Percentiles rank a stretch among this genome's conserved stretches.
These are phyloP conservation scores for Hypena proboscidalis DNA, from an alignment of 2,888 invertebrate genomes.

Conservation along the genomic window DNA sequence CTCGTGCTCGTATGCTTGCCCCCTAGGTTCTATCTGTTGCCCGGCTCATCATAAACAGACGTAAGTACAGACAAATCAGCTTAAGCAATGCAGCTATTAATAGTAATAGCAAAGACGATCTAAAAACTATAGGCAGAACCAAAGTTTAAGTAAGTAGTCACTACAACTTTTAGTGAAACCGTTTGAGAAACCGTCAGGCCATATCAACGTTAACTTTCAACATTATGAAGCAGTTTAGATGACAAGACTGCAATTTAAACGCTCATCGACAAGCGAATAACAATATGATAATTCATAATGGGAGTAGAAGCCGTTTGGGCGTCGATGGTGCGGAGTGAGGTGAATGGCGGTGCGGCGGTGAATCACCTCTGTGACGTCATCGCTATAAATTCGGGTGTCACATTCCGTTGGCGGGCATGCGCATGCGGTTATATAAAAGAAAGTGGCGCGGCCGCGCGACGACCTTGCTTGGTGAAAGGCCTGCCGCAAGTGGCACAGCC, in stretches of 20 bases:
- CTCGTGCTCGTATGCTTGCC: too few relatives aligned
- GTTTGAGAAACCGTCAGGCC: too few relatives aligned
- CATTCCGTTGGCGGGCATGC: conserved; percentile 71
- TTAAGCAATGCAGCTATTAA: too few relatives aligned
- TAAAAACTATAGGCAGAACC: too few relatives aligned
- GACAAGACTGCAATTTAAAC: background rate
- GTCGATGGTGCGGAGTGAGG: conserved; percentile 46
- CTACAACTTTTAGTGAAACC: too few relatives aligned
- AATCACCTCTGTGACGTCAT: conserved; percentile 79
- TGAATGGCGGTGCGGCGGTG: conserved; percentile 78
- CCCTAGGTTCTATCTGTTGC: too few relatives aligned
- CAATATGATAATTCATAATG: conserved; percentile 33
- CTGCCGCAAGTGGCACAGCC: conserved; percentile 80
- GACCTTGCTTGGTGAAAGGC: conserved; percentile 84
- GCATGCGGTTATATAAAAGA: conserved; percentile 79
- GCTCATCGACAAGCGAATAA: conserved; percentile 18
- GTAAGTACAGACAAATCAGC: too few relatives aligned
- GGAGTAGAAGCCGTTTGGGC: conserved; percentile 36
- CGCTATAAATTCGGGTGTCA: conserved; percentile 78
- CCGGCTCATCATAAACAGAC: too few relatives aligned
- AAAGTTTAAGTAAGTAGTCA: too few relatives aligned
- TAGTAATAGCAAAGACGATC: too few relatives aligned
- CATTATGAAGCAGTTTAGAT: background rate
- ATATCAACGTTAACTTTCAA: background rate
- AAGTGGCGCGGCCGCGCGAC: conserved; percentile 81